A percentile compares a stretch with the other conserved stretches of the same genome.
phyloP scores from a whole-genome alignment of 2,797 vertebrate species.

The Pseudotriccus pelzelni region DNA sequence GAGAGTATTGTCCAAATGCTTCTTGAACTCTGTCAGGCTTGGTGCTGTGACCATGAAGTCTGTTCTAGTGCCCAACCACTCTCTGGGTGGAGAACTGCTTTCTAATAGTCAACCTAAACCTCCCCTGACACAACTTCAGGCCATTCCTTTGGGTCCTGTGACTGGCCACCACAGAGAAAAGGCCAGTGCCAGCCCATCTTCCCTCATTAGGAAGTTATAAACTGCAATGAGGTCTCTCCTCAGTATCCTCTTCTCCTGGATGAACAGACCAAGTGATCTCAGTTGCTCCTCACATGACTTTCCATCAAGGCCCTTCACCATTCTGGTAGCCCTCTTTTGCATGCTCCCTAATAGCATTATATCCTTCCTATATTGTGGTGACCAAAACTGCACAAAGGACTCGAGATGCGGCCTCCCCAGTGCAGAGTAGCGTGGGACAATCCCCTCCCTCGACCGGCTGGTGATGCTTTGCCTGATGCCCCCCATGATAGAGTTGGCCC shows the following conservation, averaged over 20 bases:
- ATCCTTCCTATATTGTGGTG: not conserved
- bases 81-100: not conserved
- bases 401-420: rapidly evolving
- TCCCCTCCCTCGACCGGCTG: rapidly evolving
- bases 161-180: too few species aligned
- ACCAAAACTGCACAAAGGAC: not conserved
- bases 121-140: too few species aligned
- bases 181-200: not conserved
- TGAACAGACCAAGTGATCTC: not conserved
- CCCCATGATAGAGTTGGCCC: not conserved
- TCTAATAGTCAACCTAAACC: not conserved
- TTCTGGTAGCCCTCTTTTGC: not conserved
- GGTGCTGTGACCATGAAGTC: not conserved
- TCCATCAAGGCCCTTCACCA: not conserved
- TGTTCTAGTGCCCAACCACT: rapidly evolving
- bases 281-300: not conserved
- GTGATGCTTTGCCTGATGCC: rapidly evolving
- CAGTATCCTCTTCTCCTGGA: not conserved
- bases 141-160: not conserved
- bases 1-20: not conserved
- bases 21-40: not conserved
- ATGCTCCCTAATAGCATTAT: rapidly evolving
- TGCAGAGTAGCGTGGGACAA: rapidly evolving
- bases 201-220: not conserved
- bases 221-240: too few species aligned